Conservation (phyloP, 2,113 vertebrate genomes). For the Gopherus evgoodei region DNA sequence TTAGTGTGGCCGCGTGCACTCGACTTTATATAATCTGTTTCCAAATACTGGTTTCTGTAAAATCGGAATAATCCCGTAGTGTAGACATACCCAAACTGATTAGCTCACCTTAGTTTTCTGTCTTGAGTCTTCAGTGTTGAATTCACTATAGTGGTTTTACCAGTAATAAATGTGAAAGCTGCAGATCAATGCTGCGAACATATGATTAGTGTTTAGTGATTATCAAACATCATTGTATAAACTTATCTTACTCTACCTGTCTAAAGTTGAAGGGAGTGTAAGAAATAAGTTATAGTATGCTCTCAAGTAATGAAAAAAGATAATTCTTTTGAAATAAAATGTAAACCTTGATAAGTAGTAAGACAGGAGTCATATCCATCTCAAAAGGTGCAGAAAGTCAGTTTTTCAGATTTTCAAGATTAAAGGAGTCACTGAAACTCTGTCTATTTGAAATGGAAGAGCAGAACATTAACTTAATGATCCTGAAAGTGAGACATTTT, state of each 20-base stretch:
- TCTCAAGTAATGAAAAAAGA: not conserved
- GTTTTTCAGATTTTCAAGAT: not conserved
- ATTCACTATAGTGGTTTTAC: not conserved
- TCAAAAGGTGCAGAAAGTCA: not conserved
- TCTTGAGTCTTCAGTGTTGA: not conserved
- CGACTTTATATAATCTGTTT: no score
- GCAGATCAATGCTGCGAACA: not conserved
- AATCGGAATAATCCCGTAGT: no score
- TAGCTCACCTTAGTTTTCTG: not conserved
- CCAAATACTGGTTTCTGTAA: no score
- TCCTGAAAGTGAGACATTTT: not conserved
- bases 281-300: not conserved
- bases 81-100: not conserved
- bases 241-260: not conserved
- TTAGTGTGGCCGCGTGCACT: no score
- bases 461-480: not conserved
- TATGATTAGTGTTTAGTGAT: not conserved
- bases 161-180: not conserved
- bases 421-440: not conserved
- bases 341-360: not conserved
- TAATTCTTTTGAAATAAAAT: not conserved
- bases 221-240: not conserved
- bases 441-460: not conserved
- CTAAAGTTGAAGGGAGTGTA: not conserved
- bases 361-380: not conserved